Conservation (phyloP, 2,113 vertebrate species). For the Syngnathus typhle region DNA sequence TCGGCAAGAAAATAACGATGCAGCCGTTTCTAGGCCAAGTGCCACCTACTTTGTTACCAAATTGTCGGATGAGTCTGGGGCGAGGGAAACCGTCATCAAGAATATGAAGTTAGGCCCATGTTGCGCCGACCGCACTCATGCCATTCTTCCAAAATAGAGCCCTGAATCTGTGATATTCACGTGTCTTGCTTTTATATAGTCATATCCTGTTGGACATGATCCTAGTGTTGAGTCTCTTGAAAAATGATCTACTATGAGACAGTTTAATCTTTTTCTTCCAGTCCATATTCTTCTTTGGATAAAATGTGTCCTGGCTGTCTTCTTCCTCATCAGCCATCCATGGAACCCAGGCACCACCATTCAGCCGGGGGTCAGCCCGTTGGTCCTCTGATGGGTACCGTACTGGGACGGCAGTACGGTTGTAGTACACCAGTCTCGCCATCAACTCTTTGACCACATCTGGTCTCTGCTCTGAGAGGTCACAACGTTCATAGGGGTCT, state of each 20-base stretch:
- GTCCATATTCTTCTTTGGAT: slow-evolving; percentile 68
- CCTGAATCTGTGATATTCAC: neutral
- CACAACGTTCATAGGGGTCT: slow-evolving; percentile 86
- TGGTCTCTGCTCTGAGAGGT: slow-evolving; percentile 79
- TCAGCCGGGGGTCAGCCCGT: slow-evolving; percentile 85
- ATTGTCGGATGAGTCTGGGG: too few relatives aligned
- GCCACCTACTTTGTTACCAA: too few relatives aligned
- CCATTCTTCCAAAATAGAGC: too few relatives aligned
- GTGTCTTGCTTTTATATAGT: neutral
- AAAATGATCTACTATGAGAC: slow-evolving; percentile 83
- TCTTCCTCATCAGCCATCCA: slow-evolving; percentile 87
- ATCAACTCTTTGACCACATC: slow-evolving; percentile 85
- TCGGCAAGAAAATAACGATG: too few relatives aligned
- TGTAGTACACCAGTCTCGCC: slow-evolving; percentile 81
- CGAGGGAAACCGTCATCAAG: too few relatives aligned
- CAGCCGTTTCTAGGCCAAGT: too few relatives aligned
- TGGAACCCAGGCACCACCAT: slow-evolving; percentile 91
- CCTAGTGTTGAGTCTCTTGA: slow-evolving; percentile 85
- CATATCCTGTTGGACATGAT: slow-evolving; percentile 93
- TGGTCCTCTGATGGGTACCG: slow-evolving; percentile 89
- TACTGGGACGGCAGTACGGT: slow-evolving; percentile 87
- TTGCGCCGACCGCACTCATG: too few relatives aligned
- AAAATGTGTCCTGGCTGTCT: slow-evolving; percentile 59
- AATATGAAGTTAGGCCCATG: too few relatives aligned
- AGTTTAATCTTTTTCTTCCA: slow-evolving; percentile 77